Base-by-base conservation (phyloP, 2,888 invertebrate species). In the Dione juno region DNA sequence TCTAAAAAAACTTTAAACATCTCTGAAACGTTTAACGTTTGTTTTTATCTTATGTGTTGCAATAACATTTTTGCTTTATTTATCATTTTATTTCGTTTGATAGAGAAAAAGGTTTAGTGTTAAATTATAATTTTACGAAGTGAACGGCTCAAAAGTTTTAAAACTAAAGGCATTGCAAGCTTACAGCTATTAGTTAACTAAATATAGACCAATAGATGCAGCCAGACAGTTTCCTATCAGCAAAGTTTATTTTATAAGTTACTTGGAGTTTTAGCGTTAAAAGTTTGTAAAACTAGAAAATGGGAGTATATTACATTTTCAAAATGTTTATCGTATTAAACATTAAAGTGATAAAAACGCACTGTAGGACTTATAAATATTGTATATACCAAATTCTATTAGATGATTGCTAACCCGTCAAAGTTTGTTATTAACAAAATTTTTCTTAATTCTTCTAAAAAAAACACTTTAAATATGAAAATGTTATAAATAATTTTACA, bases 121-220 rank as follows among this genome's bases (percentile, higher is more conserved):
- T 28, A 28, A 16, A 40, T 5, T 40, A 10, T 10, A 40, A 45
- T 28, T 7, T 45, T 8, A 45, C n/a, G 21, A 61, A 45, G 28
- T 45, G 43, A 61, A 61, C 40, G 35, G 48, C 19, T 50, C 28
- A 14, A 50, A 64, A 40, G 37, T 19, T 64, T 37, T 57, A 53
- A 45, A 70, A 48, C 28, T 59, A 67, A 70, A 70, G 65, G 69
- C 67, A 58, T 65, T 69, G 54, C 67, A 69, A 74, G 71, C 71
- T 73, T 71, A 71, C 70, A 71, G 73, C 74, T 73, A 74, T 75
- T 74, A 74, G 70, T 75, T 76, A 74, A 75, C 69, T 74, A 74
- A 72, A 74, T 70, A 70, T 53, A 69, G 63, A 64, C 63, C 68
- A 63, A 69, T 69, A 64, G 48, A 69, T 43, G 52, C 63, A n/a